phyloP scores from a whole-genome alignment of 1,140 invertebrate species.

The Thalassaphorura encarpata region DNA sequence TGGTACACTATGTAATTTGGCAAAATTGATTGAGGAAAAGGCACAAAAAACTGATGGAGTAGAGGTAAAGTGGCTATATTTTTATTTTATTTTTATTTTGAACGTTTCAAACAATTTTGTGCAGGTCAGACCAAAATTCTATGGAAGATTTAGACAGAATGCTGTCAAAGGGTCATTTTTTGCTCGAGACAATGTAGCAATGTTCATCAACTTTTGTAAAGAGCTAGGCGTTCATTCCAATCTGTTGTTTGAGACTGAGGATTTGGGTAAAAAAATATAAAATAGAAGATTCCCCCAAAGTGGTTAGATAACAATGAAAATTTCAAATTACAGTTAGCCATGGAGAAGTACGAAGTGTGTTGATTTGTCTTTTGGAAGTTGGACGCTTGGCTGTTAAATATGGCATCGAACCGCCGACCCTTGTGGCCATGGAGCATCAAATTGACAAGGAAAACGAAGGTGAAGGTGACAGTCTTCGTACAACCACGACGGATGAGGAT shows the following conservation, averaged over 20 bases:
- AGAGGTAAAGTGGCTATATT: constrained; percentile 7
- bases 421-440: constrained; percentile 80
- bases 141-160: constrained; percentile 20
- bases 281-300: too few species aligned
- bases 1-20: constrained; percentile 63
- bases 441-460: constrained; percentile 59
- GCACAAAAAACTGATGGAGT: constrained; percentile 50
- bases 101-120: background rate
- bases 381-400: constrained; percentile 63
- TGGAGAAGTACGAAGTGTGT: constrained; percentile 67
- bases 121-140: constrained; percentile 23
- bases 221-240: constrained; percentile 78
- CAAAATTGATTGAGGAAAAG: constrained; percentile 59
- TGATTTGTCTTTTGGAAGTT: constrained; percentile 79
- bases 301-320: background rate
- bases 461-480: constrained; percentile 7
- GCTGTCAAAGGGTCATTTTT: constrained; percentile 56
- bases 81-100: background rate
- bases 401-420: constrained; percentile 70
- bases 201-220: constrained; percentile 83
- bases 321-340: constrained; percentile 53
- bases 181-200: constrained; percentile 83
- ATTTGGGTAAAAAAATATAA: constrained; percentile 52
- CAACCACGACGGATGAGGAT: background rate
- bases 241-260: constrained; percentile 84